Base-by-base conservation (phyloP, 2,888 invertebrate species). In the Gnatocerus cornutus region DNA sequence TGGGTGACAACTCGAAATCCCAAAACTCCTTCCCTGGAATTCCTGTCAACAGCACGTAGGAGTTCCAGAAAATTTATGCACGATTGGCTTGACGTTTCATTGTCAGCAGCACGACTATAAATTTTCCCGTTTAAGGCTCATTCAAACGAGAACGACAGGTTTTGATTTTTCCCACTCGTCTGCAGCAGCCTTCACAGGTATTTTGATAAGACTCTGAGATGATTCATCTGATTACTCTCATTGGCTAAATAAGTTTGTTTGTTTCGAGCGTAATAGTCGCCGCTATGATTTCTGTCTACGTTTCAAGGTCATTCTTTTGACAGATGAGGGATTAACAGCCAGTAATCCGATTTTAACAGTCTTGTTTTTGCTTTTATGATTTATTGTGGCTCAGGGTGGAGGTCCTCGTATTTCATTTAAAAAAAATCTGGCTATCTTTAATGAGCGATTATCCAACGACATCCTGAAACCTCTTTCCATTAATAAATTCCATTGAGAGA, bases 111-210 rank as follows among this genome's bases (percentile, higher is more conserved):
- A 53, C 33, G 10, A 56, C 33, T 33, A 13, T 53, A 53, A 53
- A 53, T 53, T 33, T 30, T 8, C 8, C 33, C 10, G 13, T 53
- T 29, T 30, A 53, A 14, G 14, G 13, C 12, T 8, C 29, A 33
- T 41, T 58, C 58, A 58, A 58, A 58, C 43, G 43, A 58, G 58
- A 43, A 7, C 21, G 21, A 58, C 55, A 13, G 41, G 41, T 56
- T 56, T 56, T 37, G 39, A 16, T 39, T 53, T 53, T 33, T 10
- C n/a, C n/a, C n/a, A n/a, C n/a, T n/a, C n/a, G n/a, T n/a, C n/a
- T 21, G 21, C 21, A 21, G 8, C 1, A 37, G 30, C 30, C 30
- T 30, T 5, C 30, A 10, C 43, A 10, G 43, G 6, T 21, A 21
- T 21, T 37, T 37, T 37, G 37, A 37, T 37, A 21, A 21, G 21